Evolutionary conservation across 2,888 invertebrate genomes (phyloP).

Genomic region (Dryococelus australis): DNA sequence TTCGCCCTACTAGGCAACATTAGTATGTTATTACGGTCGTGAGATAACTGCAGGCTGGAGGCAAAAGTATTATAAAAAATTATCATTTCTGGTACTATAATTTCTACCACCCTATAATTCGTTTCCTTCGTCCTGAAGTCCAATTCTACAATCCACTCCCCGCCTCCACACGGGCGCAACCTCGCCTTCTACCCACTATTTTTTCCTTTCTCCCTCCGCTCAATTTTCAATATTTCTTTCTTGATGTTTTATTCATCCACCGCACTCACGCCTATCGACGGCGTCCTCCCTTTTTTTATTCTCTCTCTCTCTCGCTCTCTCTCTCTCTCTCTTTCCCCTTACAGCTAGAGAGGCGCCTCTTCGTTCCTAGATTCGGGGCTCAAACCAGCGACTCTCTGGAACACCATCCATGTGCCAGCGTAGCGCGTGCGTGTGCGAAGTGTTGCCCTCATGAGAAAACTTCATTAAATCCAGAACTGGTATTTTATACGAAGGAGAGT

Average conservation of each 20-base stretch:
- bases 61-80: not conserved
- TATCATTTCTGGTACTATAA: not conserved
- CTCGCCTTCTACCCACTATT: slow-evolving; percentile 32
- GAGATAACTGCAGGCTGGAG: not conserved
- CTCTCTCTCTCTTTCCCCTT: slow-evolving; percentile 34
- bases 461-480: too few relatives aligned
- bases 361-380: not conserved
- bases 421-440: too few relatives aligned
- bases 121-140: not conserved
- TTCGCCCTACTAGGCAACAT: not conserved
- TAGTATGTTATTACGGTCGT: not conserved
- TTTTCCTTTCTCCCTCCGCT: slow-evolving; percentile 36
- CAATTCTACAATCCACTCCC: not conserved
- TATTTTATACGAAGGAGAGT: too few relatives aligned
- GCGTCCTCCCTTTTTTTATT: slow-evolving; percentile 35
- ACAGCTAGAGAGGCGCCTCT: not conserved
- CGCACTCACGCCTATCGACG: slow-evolving; percentile 40
- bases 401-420: too few relatives aligned
- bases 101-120: slow-evolving; percentile 8
- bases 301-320: slow-evolving; percentile 37
- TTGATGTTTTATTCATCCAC: slow-evolving; percentile 62
- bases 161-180: not conserved
- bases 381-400: not conserved
- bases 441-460: too few relatives aligned
- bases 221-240: slow-evolving; percentile 47